Base-by-base conservation (phyloP, 2,113 vertebrate genomes). In the Ptyas mucosa region DNA sequence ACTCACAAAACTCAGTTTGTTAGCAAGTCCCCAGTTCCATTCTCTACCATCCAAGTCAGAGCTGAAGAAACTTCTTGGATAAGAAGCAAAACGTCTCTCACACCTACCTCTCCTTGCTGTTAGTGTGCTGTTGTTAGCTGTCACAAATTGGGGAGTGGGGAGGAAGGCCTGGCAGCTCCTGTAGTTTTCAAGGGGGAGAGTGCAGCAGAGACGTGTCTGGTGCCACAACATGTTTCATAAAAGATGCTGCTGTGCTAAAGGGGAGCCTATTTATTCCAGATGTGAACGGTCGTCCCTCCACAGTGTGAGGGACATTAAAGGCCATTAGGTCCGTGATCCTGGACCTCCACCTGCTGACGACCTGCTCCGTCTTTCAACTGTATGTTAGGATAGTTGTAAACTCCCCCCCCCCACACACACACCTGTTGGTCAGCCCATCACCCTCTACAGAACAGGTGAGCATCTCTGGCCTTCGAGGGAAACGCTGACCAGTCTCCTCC, bases 401-500 rank as follows among this genome's bases (percentile, higher is more conserved):
- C 5, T 23, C 7, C 18, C 75, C 24, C 90, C 11, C 88, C 54
- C 5, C 14, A 43, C 23, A 58, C 54, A 3, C 14, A 43, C 23
- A 58, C 0, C 0, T 55, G 0, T 6, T 12, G 14, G 29, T 2
- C 20, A 8, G 18, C 9, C 11, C 0, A 0, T 11, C 57, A 24
- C 20, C 8, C 7, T 43, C 46, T 24, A 14, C 69, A 10, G 43
- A 0, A 1, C 10, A 24, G 91, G 24, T 52, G 54, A 43, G 55
- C 11, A 12, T 2, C 43, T 23, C 8, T 21, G 29, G 21, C 49
- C 9, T 8, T 29, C 3, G 24, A 11, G 39, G 1, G 26, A 23
- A 61, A 54, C 1, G 20, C 53, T 4, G 4, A 3, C 2, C 34
- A 0, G 9, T 0, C 24, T 3, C 81, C n/a, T 23, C 8, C 18